phyloP scores from a whole-genome alignment of 1,140 invertebrate species.

The Rhynchophorus ferrugineus region DNA sequence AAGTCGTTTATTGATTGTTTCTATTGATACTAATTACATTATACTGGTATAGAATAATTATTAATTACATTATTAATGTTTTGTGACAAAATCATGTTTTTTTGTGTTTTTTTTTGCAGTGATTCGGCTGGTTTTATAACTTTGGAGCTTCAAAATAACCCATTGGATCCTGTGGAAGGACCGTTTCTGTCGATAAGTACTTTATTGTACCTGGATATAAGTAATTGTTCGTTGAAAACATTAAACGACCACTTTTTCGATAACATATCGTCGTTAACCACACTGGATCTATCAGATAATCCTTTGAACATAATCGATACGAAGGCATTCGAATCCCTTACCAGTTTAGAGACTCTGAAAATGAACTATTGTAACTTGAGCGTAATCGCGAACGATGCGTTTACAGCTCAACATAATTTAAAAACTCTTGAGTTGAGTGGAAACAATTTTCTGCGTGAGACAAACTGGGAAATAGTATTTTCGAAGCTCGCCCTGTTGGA shows the following conservation, averaged over 20 bases:
- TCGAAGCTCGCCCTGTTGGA: slow-evolving; percentile 53
- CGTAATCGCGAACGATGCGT: slow-evolving; percentile 49
- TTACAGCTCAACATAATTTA: slow-evolving; percentile 50
- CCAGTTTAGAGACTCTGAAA: slow-evolving; percentile 56
- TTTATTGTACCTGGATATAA: slow-evolving; percentile 59
- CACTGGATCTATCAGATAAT: slow-evolving; percentile 62
- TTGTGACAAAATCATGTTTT: too few relatives aligned
- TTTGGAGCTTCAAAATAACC: slow-evolving; percentile 62
- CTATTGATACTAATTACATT: too few relatives aligned
- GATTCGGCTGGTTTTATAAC: slow-evolving; percentile 60
- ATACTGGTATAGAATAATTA: too few relatives aligned
- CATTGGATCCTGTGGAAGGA: slow-evolving; percentile 52
- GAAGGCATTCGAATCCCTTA: slow-evolving; percentile 54
- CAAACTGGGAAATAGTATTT: slow-evolving; percentile 54
- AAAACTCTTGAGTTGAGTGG: slow-evolving; percentile 56
- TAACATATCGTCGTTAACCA: slow-evolving; percentile 56
- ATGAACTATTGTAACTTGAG: slow-evolving; percentile 58
- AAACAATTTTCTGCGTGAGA: slow-evolving; percentile 47
- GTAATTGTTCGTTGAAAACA: slow-evolving; percentile 50
- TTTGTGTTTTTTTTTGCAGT: slow-evolving; percentile 43
- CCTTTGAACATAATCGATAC: slow-evolving; percentile 50
- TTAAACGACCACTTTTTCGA: slow-evolving; percentile 58
- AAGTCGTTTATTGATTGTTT: neutral
- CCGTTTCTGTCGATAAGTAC: slow-evolving; percentile 58
- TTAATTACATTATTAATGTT: too few relatives aligned